Evolutionary conservation across 2,797 vertebrate genomes (phyloP), one percentile per base, ranked within the genome.

Genomic region (Crax fasciolata): DNA sequence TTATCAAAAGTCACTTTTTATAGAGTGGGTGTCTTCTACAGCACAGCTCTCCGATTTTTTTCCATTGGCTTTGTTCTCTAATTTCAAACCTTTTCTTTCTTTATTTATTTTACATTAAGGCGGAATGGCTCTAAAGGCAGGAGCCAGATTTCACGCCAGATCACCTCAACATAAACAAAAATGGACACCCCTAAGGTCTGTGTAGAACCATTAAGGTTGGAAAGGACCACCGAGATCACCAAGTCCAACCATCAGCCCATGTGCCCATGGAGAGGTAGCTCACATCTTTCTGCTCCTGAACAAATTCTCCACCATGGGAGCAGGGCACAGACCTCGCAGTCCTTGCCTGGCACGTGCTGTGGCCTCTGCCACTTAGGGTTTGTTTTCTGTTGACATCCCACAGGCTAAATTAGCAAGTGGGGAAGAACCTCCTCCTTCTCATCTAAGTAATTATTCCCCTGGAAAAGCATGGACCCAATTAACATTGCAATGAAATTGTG

Each of bases 1-100:
- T 97, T 97, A 96, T 94, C 92, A 96, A 90, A 96, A 96, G 94
- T 90, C 91, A 91, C 84, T 95, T 97, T 96, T 96, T 93, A 97
- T 70, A 93, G 89, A 20, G 14, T 86, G 77, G 70, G 24, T 87
- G 76, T 81, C 85, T 91, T 94, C 93, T 82, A 21, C 17, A 88
- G 89, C 78, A 90, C 84, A 91, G 87, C 68, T 39, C 80, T 93
- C 51, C 85, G 68, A 85, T 93, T 93, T 78, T 94, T 86, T 66
- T 81, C 63, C 41, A 39, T 27, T 95, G 94, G 74, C 91, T 96
- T 89, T 38, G 0, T 48, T 77, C 67, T 48, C 73, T 2, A 0
- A 62, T 84, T 71, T 43, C 52, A 25, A 67, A 66, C 51, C 15
- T 66, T 91, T 89, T 61, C n/a, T 66, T 58, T 70, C 16, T 70